Conservation (phyloP, 2,888 invertebrate genomes). For the Caenorhabditis imperialis region DNA sequence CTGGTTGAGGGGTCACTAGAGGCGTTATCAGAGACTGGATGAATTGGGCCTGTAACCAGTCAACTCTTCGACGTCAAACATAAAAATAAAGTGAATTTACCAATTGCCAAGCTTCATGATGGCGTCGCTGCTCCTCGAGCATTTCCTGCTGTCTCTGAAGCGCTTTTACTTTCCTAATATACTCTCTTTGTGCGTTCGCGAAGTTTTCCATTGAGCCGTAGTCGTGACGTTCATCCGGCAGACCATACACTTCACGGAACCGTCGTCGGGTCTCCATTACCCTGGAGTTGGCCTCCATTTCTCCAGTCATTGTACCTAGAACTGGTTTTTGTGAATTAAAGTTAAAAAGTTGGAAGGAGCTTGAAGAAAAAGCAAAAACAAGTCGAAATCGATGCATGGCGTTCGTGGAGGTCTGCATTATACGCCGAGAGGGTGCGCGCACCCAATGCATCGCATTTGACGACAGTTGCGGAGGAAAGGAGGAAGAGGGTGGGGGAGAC, state of each 20-base stretch:
- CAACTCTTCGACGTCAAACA: too few relatives aligned
- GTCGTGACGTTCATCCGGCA: neutral
- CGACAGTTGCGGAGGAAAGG: slow-evolving; percentile 10
- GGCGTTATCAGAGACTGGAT: too few relatives aligned
- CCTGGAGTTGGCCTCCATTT: neutral
- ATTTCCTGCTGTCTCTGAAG: neutral
- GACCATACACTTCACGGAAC: slow-evolving; percentile 13
- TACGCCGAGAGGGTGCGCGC: slow-evolving; percentile 4
- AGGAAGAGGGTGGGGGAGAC: too few relatives aligned
- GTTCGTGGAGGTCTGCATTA: neutral
- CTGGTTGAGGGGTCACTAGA: too few relatives aligned
- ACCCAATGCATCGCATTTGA: slow-evolving; percentile 25
- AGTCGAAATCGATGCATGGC: neutral
- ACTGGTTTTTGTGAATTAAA: too few relatives aligned
- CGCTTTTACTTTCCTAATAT: slow-evolving; percentile 1
- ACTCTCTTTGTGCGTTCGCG: slow-evolving; percentile 29
- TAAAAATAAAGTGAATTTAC: too few relatives aligned
- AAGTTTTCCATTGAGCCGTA: slow-evolving; percentile 29
- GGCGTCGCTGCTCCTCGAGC: neutral
- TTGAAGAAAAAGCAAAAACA: neutral
- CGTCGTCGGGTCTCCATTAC: slow-evolving; percentile 5
- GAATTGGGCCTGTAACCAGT: too few relatives aligned
- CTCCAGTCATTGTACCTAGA: too few relatives aligned
- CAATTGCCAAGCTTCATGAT: neutral
- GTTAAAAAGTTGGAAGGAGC: neutral